Evolutionary conservation across 2,797 vertebrate genomes (phyloP).

Genomic region (Gobio occitaniae): DNA sequence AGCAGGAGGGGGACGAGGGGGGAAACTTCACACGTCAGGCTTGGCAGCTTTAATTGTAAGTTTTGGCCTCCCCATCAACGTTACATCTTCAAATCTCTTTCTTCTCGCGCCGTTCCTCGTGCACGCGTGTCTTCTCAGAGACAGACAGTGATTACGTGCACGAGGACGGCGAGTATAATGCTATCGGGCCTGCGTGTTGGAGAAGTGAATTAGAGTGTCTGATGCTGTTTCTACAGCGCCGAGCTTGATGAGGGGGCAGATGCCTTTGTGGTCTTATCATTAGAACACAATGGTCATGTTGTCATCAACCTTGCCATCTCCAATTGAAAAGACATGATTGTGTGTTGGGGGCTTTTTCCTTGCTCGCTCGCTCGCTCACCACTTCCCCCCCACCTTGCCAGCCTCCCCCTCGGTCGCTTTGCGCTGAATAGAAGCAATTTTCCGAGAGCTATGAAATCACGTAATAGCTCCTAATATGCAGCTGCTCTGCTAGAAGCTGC

Average conservation of each 20-base stretch:
- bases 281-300: constrained; percentile 99
- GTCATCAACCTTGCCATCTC: constrained; percentile 99
- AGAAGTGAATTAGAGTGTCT: constrained; percentile 97
- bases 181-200: constrained; percentile 84
- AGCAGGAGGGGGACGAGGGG: constrained; percentile 86
- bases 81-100: constrained; percentile 86
- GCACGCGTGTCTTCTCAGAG: constrained; percentile 62
- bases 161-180: constrained; percentile 61
- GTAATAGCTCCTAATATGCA: constrained; percentile 99
- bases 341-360: constrained; percentile 84
- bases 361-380: constrained; percentile 74
- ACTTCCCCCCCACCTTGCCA: constrained; percentile 21
- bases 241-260: constrained; percentile 99
- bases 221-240: constrained; percentile 87
- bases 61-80: constrained; percentile 96
- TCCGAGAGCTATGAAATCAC: constrained; percentile 99
- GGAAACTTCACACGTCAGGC: constrained; percentile 90
- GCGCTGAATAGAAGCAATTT: constrained; percentile 99
- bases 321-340: constrained; percentile 99
- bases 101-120: constrained; percentile 60
- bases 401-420: constrained; percentile 72
- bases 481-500: constrained; percentile 96
- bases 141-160: constrained; percentile 97
- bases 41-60: constrained; percentile 99
- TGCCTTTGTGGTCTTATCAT: constrained; percentile 99